Conservation (phyloP, 2,113 vertebrate species). For the Clarias gariepinus region DNA sequence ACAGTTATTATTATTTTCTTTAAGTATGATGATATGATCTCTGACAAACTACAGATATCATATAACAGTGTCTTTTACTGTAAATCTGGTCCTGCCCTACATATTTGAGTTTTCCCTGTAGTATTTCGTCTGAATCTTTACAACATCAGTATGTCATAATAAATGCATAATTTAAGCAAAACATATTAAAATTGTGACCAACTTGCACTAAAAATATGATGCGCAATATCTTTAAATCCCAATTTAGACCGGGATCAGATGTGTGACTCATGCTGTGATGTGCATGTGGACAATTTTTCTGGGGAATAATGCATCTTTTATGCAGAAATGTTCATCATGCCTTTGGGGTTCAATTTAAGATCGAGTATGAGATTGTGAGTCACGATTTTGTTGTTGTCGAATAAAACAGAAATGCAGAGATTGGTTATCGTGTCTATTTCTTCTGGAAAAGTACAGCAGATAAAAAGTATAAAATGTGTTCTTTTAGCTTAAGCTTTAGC, state of each 20-base stretch:
- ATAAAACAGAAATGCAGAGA: neutral
- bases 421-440: neutral
- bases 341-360: constrained; percentile 31
- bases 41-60: neutral
- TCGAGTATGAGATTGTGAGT: constrained; percentile 14
- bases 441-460: neutral
- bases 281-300: constrained; percentile 5
- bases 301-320: constrained; percentile 16
- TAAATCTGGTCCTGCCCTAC: too few relatives aligned
- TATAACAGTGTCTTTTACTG: too few relatives aligned
- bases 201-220: neutral
- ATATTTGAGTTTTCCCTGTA: too few relatives aligned
- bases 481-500: neutral
- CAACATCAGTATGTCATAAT: neutral
- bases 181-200: neutral
- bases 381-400: neutral
- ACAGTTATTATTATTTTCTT: neutral
- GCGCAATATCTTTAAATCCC: neutral
- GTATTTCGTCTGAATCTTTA: neutral
- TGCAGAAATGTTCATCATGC: constrained; percentile 16
- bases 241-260: neutral
- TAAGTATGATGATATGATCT: neutral
- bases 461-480: neutral
- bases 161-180: neutral
- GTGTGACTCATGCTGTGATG: neutral